Base-by-base conservation (phyloP, 2,888 invertebrate species). In the Nematopogon swammerdamellus region DNA sequence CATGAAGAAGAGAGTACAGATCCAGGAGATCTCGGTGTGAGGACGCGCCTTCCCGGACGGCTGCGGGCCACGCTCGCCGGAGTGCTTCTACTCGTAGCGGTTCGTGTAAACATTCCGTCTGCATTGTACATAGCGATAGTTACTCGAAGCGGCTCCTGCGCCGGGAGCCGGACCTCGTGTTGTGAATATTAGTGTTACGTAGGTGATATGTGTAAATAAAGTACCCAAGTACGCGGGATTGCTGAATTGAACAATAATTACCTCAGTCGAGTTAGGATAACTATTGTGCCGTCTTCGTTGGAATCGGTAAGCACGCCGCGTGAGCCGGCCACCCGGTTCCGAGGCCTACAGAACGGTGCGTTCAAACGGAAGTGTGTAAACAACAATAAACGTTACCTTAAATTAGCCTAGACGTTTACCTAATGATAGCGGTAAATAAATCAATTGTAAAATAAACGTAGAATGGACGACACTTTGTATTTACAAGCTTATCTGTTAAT, bases 11-110 rank as follows among this genome's bases (percentile, higher is more conserved):
- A 85, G 93, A 70, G 93, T 94, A 61, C 93, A 93, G 79, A 94
- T 94, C 68, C 92, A 92, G 72, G 93, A 94, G 72, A 94, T 94
- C 79, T 92, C 92, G 53, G 93, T 93, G 79, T 93, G 84, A 87
- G 79, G 68, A 63, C 36, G 36, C 11, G 36, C 36, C 36, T 14
- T 14, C 6, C 36, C 36, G 36, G 36, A 36, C 36, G 36, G 36
- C 36, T 14, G 36, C 36, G 25, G 10, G 8, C 8, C 36, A 14
- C 36, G 11, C 11, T 3, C 36, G 36, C 25, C 25, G 25, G 25
- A 25, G 10, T 10, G 4, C 25, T 25, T 25, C 25, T n/a, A n/a
- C n/a, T n/a, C n/a, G n/a, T n/a, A n/a, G n/a, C n/a, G n/a, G n/a
- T n/a, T n/a, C n/a, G n/a, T n/a, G n/a, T n/a, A n/a, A n/a, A n/a